These are phyloP conservation scores for Drosophila quasianomalipes DNA, from an alignment of 2,888 invertebrate genomes.

Conservation along the genomic window DNA sequence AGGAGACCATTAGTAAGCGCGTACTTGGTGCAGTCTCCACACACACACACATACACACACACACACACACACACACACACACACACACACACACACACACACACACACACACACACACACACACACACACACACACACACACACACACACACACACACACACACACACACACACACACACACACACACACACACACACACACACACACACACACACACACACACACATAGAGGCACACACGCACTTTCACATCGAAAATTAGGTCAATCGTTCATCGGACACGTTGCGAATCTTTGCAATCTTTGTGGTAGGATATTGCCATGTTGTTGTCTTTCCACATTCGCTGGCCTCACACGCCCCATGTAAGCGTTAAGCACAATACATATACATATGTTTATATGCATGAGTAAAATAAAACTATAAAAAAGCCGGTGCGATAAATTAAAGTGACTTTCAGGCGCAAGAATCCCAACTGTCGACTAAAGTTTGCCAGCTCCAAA, in stretches of 20 bases:
- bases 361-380: conserved; percentile 30
- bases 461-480: conserved; percentile 26
- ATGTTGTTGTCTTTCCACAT: conserved; percentile 31
- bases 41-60: conserved; percentile 20
- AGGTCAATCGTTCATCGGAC: conserved; percentile 64
- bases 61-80: conserved; percentile 21
- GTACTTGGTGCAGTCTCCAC: conserved; percentile 7
- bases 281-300: conserved; percentile 49
- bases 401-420: conserved; percentile 26
- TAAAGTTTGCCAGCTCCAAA: conserved; percentile 44
- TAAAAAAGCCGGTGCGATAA: conserved; percentile 49
- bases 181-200: conserved; percentile 17
- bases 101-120: conserved; percentile 7
- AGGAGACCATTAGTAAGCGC: conserved; percentile 53
- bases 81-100: conserved; percentile 9
- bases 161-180: conserved; percentile 22
- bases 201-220: conserved; percentile 8
- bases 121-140: conserved; percentile 12
- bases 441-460: conserved; percentile 46
- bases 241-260: conserved; percentile 42
- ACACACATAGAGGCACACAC: background rate
- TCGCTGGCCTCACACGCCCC: conserved; percentile 12
- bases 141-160: conserved; percentile 16
- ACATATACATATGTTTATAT: conserved; percentile 20
- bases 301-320: conserved; percentile 52